phyloP scores from a whole-genome alignment of 2,113 vertebrate genomes.

The Podiceps cristatus region DNA sequence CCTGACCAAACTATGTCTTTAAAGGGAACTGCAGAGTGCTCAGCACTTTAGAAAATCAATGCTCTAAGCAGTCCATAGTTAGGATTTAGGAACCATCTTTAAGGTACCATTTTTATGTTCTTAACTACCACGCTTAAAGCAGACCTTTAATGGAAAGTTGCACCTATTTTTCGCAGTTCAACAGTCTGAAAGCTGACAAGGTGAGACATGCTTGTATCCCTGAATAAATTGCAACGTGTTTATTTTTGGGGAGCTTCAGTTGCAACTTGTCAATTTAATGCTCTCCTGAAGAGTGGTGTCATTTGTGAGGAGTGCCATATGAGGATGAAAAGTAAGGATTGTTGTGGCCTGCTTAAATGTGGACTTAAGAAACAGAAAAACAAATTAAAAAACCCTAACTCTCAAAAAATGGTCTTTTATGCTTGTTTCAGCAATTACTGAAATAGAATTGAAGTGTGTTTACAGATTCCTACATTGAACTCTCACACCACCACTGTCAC shows the following conservation, averaged over 20 bases:
- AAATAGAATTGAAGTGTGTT: not conserved
- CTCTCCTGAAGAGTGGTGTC: not conserved
- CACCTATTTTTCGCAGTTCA: conserved; percentile 13
- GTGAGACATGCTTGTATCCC: not conserved
- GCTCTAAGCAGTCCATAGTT: not conserved
- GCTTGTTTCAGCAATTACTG: not conserved
- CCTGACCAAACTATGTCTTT: not conserved
- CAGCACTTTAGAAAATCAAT: conserved; percentile 15
- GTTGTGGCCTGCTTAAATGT: not conserved
- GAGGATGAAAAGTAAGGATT: not conserved
- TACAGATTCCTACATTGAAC: not conserved
- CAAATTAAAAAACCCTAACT: not conserved
- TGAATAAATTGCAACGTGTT: not conserved
- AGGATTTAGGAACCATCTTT: not conserved
- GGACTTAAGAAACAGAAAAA: not conserved
- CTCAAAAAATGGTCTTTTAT: not conserved
- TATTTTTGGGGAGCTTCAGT: not conserved
- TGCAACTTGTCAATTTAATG: not conserved
- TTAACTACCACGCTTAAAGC: not conserved
- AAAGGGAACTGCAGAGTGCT: not conserved
- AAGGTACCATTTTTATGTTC: not conserved
- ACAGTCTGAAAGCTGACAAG: not conserved
- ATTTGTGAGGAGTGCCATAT: not conserved
- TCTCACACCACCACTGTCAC: not conserved
- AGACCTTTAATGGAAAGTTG: conserved; percentile 26